Percentiles rank a stretch among this genome's conserved stretches.
These are phyloP conservation scores for Fragum fragum DNA, from an alignment of 2,888 invertebrate genomes.

Conservation along the genomic window DNA sequence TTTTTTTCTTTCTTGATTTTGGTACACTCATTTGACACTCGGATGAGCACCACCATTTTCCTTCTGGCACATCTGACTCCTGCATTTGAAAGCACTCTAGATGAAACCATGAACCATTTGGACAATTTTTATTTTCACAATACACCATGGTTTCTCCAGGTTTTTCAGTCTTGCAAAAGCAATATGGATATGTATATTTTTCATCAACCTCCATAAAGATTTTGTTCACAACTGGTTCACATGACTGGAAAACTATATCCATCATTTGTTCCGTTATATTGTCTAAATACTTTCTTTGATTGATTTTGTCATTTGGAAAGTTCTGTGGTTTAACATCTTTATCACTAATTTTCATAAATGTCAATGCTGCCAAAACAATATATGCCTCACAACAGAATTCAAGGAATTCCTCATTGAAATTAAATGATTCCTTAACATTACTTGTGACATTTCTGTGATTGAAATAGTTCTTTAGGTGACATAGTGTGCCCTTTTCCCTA, in stretches of 20 bases:
- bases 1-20: conserved; percentile 16
- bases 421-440: conserved; percentile 59
- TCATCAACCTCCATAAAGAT: conserved; percentile 19
- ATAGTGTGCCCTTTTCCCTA: conserved; percentile 47
- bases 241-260: conserved; percentile 44
- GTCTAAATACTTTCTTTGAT: conserved; percentile 22
- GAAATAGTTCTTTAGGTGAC: conserved; percentile 57
- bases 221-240: conserved; percentile 4
- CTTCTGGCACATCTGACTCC: conserved; percentile 44
- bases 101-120: conserved; percentile 47
- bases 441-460: conserved; percentile 48
- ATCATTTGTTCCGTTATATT: conserved; percentile 32
- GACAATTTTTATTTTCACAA: conserved; percentile 46
- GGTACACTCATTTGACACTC: conserved; percentile 13
- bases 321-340: conserved; percentile 10
- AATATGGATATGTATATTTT: conserved; percentile 9
- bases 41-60: conserved; percentile 39
- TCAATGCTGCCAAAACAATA: conserved; percentile 38
- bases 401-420: conserved; percentile 52
- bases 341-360: not conserved
- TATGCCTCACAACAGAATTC: conserved; percentile 47
- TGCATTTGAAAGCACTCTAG: conserved; percentile 45
- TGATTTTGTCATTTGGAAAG: conserved; percentile 21
- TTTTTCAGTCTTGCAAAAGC: conserved; percentile 35
- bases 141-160: conserved; percentile 35